These are phyloP conservation scores for Parnassius mnemosyne DNA, from an alignment of 2,888 invertebrate species.

Conservation along the genomic window DNA sequence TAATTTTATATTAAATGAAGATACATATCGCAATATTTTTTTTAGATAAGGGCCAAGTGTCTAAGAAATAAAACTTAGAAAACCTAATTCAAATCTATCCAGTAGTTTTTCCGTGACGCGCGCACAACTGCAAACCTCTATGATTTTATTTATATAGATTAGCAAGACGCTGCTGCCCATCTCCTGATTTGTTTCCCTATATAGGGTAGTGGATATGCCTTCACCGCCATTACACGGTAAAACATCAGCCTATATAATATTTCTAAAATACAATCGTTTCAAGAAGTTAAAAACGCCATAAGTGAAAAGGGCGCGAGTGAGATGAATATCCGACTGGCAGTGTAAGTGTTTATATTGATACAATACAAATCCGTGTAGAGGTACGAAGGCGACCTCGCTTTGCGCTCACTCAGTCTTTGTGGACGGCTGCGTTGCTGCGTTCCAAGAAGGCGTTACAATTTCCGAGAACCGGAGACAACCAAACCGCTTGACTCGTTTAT, in stretches of 20 bases:
- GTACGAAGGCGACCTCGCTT: conserved; percentile 70
- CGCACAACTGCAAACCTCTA: too few relatives aligned
- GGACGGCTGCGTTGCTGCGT: conserved; percentile 69
- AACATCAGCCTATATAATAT: conserved; percentile 25
- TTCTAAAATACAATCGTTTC: conserved; percentile 19
- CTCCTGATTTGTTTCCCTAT: too few relatives aligned
- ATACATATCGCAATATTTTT: too few relatives aligned
- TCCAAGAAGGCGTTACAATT: conserved; percentile 80
- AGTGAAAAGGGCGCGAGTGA: conserved; percentile 35
- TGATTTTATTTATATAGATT: too few relatives aligned
- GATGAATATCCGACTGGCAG: conserved; percentile 40
- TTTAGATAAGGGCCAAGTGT: too few relatives aligned
- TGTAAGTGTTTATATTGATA: conserved; percentile 53
- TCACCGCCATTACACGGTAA: too few relatives aligned
- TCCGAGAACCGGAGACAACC: conserved; percentile 77
- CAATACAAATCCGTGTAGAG: conserved; percentile 51
- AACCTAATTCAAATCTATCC: too few relatives aligned
- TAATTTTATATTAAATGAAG: too few relatives aligned
- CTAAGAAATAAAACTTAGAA: too few relatives aligned
- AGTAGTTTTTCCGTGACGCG: too few relatives aligned
- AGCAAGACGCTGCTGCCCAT: too few relatives aligned
- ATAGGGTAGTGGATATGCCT: too few relatives aligned
- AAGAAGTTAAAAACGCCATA: conserved; percentile 35
- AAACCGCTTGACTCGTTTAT: conserved; percentile 64
- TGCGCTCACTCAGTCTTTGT: conserved; percentile 66